Evolutionary conservation across 2,113 vertebrate species (phyloP), one percentile per base, ranked within the genome.

Genomic region (Proterorhinus semilunaris): DNA sequence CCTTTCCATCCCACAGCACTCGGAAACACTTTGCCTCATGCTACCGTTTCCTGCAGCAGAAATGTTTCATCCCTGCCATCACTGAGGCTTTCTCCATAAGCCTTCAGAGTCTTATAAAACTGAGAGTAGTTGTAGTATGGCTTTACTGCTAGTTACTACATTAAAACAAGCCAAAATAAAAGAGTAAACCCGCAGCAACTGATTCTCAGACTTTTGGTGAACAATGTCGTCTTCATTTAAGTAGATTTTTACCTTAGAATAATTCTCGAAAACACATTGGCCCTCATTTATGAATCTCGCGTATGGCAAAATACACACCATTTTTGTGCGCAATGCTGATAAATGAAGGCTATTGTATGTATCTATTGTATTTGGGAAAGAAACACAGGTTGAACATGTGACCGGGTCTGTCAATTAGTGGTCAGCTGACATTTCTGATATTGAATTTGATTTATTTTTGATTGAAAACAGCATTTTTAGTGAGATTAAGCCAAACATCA

Each of bases 1-100:
- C 57, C 36, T 70, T 70, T 74, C 63, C 42, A 74, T 70, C 64
- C 46, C 58, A 58, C 27, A 57, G 57, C 62, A 45, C 2, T 0
- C 43, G 49, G 51, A 47, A 36, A 66, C 54, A 27, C 48, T 65
- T 12, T 49, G 21, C 12, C 16, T 42, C 3, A 12, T 57, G 45
- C 63, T 57, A 50, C 63, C 51, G 16, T 64, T 69, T 48, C 46
- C 16, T 53, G 8, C 49, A 46, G 21, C 47, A 68, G 43, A 6
- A 21, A 43, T 51, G 1, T 47, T 46, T 57, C 36, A 46, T 62
- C 55, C 15, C 47, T 52, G 57, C 64, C 66, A 69, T 72, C 49
- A 47, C 21, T 11, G 12, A 0, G 12, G 45, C 17, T 69, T 42
- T 64, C 63, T 66, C 58, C 43, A 50, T 73, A 21, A 43, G 11